Conservation (phyloP, 2,888 invertebrate species). For the Cantharis rustica region DNA sequence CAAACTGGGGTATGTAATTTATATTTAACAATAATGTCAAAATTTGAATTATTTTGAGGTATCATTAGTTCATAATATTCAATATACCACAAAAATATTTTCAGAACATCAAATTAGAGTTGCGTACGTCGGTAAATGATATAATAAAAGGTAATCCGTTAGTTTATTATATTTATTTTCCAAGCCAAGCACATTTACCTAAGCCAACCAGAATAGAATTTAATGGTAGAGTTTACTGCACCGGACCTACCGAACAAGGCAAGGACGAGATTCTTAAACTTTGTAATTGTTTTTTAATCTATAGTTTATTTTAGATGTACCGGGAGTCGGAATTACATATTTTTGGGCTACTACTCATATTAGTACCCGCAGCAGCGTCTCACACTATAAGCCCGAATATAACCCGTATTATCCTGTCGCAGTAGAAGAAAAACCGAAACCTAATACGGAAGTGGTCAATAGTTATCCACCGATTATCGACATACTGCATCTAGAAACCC, state of each 20-base stretch:
- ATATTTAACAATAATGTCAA: too few species aligned
- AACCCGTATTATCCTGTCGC: neutral
- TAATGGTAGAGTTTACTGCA: slow-evolving; percentile 13
- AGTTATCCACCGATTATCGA: neutral
- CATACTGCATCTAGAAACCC: neutral
- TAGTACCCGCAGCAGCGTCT: neutral
- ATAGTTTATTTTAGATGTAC: slow-evolving; percentile 11
- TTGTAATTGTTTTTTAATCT: neutral
- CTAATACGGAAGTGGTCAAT: neutral
- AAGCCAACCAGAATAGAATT: slow-evolving; percentile 19
- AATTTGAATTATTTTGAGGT: too few species aligned
- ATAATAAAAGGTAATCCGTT: neutral
- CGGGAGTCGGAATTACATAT: slow-evolving; percentile 14
- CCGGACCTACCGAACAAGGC: slow-evolving; percentile 12
- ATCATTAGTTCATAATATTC: too few species aligned
- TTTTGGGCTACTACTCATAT: slow-evolving; percentile 18
- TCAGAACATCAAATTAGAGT: slow-evolving; percentile 17
- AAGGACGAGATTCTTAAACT: neutral
- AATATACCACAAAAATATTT: neutral
- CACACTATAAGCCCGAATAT: neutral
- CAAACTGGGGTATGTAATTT: slow-evolving; percentile 5
- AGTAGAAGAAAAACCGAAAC: neutral
- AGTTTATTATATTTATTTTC: slow-evolving; percentile 19
- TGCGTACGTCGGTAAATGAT: slow-evolving; percentile 8
- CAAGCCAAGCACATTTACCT: slow-evolving; percentile 12